Evolutionary conservation across 2,888 invertebrate species (phyloP).

Genomic region (Pheosia tremula): DNA sequence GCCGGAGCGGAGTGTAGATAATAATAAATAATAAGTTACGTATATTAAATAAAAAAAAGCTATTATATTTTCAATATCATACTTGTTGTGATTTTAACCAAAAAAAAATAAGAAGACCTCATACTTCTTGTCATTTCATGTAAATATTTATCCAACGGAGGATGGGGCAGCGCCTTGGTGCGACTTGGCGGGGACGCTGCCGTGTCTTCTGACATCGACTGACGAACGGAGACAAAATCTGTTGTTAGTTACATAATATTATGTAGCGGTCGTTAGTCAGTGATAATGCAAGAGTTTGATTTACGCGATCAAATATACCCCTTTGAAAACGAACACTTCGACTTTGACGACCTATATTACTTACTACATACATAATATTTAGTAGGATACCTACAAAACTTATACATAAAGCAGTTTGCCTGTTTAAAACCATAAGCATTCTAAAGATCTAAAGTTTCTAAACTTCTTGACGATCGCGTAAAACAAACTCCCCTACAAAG

Average conservation of each 20-base stretch:
- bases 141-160: slow-evolving; percentile 55
- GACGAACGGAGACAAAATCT: slow-evolving; percentile 24
- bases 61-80: slow-evolving; percentile 74
- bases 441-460: neutral
- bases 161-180: slow-evolving; percentile 3
- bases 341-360: neutral
- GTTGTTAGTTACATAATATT: slow-evolving; percentile 19
- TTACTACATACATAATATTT: neutral
- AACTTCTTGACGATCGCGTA: slow-evolving; percentile 16
- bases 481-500: slow-evolving; percentile 21
- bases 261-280: slow-evolving; percentile 27
- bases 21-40: slow-evolving; percentile 22
- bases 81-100: slow-evolving; percentile 82
- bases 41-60: slow-evolving; percentile 46
- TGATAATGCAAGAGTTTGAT: slow-evolving; percentile 22
- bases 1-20: slow-evolving; percentile 62
- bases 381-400: neutral
- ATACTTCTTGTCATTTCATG: slow-evolving; percentile 65
- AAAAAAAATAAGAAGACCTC: slow-evolving; percentile 67
- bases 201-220: slow-evolving; percentile 4
- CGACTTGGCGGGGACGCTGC: neutral
- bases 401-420: neutral
- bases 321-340: neutral
- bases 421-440: neutral
- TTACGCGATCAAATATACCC: slow-evolving; percentile 23